A percentile compares a stretch with the other conserved stretches of the same genome.
Evolutionary conservation across 2,113 vertebrate genomes (phyloP).

Genomic region (Onychorhynchus coronatus): DNA sequence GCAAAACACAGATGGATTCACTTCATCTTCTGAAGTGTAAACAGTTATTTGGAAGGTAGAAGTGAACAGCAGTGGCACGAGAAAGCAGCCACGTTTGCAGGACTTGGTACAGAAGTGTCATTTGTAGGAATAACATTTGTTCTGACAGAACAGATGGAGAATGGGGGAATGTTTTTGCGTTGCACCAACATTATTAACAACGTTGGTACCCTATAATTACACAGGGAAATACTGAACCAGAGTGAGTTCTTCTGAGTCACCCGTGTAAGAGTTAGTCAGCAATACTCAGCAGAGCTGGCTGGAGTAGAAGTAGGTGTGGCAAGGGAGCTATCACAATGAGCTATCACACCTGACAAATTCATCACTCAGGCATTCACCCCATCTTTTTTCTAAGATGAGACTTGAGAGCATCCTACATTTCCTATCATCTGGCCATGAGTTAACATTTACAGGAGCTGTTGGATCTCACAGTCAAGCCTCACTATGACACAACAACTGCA

Average conservation of each 20-base stretch:
- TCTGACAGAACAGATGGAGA: neutral
- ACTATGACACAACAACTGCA: neutral
- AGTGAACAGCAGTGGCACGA: neutral
- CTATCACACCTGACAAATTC: neutral
- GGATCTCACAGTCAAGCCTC: neutral
- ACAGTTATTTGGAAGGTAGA: constrained; percentile 19
- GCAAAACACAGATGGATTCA: constrained; percentile 15
- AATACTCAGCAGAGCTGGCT: neutral
- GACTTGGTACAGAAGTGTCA: neutral
- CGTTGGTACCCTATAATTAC: neutral
- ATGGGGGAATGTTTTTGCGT: neutral
- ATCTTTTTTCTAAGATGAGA: neutral
- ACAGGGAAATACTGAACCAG: neutral
- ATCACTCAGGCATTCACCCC: neutral
- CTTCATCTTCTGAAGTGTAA: neutral
- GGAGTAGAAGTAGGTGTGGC: neutral
- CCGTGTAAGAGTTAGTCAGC: neutral
- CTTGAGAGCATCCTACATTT: neutral
- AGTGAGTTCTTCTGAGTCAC: neutral
- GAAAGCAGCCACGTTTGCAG: neutral
- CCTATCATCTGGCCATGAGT: neutral
- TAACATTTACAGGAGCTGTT: neutral
- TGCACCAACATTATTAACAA: neutral
- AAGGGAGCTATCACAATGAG: neutral
- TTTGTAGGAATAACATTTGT: neutral